Base-by-base conservation (phyloP, 2,888 invertebrate species). In the Podabrus alpinus region DNA sequence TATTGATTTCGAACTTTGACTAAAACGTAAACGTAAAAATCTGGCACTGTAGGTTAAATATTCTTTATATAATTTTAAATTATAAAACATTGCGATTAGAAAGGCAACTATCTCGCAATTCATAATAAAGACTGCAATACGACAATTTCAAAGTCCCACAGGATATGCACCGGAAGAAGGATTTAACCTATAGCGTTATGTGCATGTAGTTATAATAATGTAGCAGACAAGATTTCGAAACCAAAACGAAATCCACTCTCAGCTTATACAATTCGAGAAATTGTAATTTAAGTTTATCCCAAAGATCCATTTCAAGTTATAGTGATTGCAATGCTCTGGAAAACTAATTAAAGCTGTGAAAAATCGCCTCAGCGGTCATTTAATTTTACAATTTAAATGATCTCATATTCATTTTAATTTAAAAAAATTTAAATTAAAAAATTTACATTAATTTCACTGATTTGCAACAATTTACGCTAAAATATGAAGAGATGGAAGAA, bases 381-480 rank as follows among this genome's bases (percentile, higher is more conserved):
- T 16, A 45, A 61, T 21, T 74, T 68, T 25, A 69, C 62, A 64
- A 21, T 15, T n/a, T 68, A 72, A 68, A 15, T 62, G 61, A n/a
- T 45, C 15, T 72, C 61, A 72, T 70, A 67, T 68, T 68, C 68
- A 72, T 67, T 67, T 71, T 74, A 76, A 76, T 76, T 76, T 68
- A 60, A 69, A 68, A 73, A 70, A 73, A 64, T 64, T 76, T 76
- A 71, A 76, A 76, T 76, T 76, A 64, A 64, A 76, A 76, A 76
- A 76, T 76, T 76, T 73, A 76, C 76, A 76, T 76, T 76, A 76
- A 76, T 76, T 76, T 72, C 60, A 68, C 71, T 66, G 76, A 76
- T 76, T 76, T 76, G 73, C 73, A 73, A 73, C 73, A 76, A 76
- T 73, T 76, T 76, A 71, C 71, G 76, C 73, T 61, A 67, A 76